phyloP scores from a whole-genome alignment of 2,113 vertebrate genomes.

The Brachirus orientalis region DNA sequence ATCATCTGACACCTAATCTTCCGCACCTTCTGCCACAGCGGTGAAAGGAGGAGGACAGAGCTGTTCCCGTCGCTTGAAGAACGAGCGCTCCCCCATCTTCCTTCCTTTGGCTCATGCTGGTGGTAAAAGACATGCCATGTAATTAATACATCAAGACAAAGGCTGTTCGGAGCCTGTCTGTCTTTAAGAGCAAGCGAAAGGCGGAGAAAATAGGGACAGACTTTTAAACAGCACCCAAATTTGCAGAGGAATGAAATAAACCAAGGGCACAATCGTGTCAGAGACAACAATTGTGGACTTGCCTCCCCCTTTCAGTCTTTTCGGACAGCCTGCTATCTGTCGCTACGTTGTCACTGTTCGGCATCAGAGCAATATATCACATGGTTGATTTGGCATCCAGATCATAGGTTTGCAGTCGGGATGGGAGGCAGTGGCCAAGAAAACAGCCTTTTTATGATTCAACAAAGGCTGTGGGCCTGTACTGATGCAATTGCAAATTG shows the following conservation, averaged over 20 bases:
- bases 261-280: slow-evolving; percentile 35
- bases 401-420: slow-evolving; percentile 50
- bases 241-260: slow-evolving; percentile 32
- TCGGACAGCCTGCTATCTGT: slow-evolving; percentile 42
- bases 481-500: slow-evolving; percentile 74
- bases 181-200: slow-evolving; percentile 25
- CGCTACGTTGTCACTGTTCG: slow-evolving; percentile 66
- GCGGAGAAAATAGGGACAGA: slow-evolving; percentile 19
- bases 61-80: neutral
- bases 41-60: slow-evolving; percentile 46
- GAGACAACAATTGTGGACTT: slow-evolving; percentile 35
- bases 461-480: slow-evolving; percentile 44
- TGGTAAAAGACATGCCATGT: slow-evolving; percentile 33
- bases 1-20: slow-evolving; percentile 79
- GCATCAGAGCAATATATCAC: slow-evolving; percentile 67
- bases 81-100: slow-evolving; percentile 1
- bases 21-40: slow-evolving; percentile 64
- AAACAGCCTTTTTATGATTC: slow-evolving; percentile 65
- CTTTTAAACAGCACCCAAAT: slow-evolving; percentile 26
- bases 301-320: neutral
- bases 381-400: slow-evolving; percentile 63
- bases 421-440: slow-evolving; percentile 53
- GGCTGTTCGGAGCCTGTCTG: slow-evolving; percentile 18
- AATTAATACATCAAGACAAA: slow-evolving; percentile 71
- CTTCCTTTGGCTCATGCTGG: slow-evolving; percentile 12